phyloP scores from a whole-genome alignment of 2,888 invertebrate genomes.

The Amiota minor region DNA sequence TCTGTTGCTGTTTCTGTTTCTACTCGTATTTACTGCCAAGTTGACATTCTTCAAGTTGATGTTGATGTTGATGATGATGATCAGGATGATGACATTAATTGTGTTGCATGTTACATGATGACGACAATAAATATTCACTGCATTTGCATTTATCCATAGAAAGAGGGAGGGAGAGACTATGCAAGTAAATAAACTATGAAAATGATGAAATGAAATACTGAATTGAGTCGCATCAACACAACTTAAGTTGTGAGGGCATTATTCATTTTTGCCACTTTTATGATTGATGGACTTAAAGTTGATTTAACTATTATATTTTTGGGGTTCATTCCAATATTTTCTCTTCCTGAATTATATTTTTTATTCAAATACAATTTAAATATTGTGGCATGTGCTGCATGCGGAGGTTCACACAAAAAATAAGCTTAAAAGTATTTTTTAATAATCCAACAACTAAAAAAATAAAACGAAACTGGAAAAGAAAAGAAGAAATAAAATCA shows the following conservation, averaged over 20 bases:
- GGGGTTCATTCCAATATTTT: not conserved
- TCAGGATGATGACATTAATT: slow-evolving; percentile 16
- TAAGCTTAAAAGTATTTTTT: not conserved
- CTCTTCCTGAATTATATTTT: not conserved
- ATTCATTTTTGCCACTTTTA: not conserved
- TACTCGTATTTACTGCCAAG: too few species aligned
- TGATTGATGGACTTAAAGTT: slow-evolving; percentile 25
- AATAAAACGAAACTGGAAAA: slow-evolving; percentile 18
- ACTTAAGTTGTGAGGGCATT: not conserved
- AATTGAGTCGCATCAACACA: not conserved
- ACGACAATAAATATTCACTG: not conserved
- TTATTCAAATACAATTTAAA: too few species aligned
- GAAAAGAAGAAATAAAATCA: slow-evolving; percentile 3
- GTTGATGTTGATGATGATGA: slow-evolving; percentile 7
- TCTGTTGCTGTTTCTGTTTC: not conserved
- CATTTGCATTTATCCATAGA: too few species aligned
- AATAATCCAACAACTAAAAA: not conserved
- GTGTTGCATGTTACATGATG: slow-evolving; percentile 15
- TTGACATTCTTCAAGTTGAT: not conserved
- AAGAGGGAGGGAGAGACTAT: too few species aligned
- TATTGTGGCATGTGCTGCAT: too few species aligned
- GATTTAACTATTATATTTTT: not conserved
- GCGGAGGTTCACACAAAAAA: too few species aligned
- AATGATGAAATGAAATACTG: slow-evolving; percentile 1
- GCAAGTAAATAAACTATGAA: not conserved